These are phyloP conservation scores for Sparidentex hasta DNA, from an alignment of 2,797 vertebrate genomes.

Conservation along the genomic window DNA sequence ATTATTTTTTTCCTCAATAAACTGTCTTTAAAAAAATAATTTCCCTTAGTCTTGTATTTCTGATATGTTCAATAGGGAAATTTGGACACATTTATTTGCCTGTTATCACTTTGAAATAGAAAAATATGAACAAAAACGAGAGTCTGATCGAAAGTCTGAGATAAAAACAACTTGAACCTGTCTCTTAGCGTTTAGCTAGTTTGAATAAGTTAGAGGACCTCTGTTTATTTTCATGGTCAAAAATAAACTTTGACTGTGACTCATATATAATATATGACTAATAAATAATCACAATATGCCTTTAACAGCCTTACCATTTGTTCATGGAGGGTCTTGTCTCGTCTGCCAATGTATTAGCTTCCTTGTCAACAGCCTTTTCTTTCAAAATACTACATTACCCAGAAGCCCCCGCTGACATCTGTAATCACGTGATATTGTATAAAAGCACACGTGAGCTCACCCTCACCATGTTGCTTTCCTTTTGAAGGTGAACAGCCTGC, in stretches of 20 bases:
- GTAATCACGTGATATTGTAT: slow-evolving; percentile 34
- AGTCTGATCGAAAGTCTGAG: not conserved
- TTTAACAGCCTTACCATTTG: not conserved
- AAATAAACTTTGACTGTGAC: not conserved
- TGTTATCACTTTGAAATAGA: not conserved
- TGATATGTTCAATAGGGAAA: no score
- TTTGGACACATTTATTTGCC: not conserved
- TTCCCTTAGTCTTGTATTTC: no score
- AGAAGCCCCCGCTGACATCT: slow-evolving; percentile 8
- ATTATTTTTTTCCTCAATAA: no score
- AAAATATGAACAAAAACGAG: not conserved
- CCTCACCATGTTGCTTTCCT: slow-evolving; percentile 5
- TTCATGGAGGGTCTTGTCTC: not conserved
- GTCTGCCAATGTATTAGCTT: not conserved
- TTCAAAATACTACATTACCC: slow-evolving; percentile 66
- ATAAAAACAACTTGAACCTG: not conserved
- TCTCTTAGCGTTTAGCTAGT: not conserved
- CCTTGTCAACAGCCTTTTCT: not conserved
- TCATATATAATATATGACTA: no score
- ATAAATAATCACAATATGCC: not conserved
- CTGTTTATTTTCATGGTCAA: not conserved
- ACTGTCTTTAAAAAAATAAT: no score
- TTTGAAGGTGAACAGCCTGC: slow-evolving; percentile 70
- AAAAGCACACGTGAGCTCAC: slow-evolving; percentile 24
- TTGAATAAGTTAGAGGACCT: not conserved